Conservation (phyloP, 2,113 vertebrate genomes). For the Semnopithecus entellus region DNA sequence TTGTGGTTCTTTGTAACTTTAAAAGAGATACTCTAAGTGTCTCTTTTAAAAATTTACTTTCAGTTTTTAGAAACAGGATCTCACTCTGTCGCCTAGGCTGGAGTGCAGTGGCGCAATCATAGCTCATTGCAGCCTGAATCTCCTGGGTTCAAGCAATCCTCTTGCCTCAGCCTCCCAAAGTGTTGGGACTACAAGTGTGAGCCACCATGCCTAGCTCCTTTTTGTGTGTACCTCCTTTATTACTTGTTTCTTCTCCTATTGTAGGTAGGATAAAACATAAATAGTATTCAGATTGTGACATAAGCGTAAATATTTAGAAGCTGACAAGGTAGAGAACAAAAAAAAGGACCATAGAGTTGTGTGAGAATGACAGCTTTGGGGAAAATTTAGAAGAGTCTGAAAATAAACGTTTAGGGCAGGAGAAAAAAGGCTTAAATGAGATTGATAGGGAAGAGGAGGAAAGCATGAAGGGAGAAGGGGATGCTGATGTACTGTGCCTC, state of each 20-base stretch:
- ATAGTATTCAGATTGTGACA: not conserved
- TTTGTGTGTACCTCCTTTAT: not conserved
- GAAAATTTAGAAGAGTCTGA: not conserved
- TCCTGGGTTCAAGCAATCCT: no score
- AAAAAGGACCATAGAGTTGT: not conserved
- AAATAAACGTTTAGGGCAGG: not conserved
- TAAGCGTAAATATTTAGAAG: not conserved
- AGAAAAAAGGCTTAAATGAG: not conserved
- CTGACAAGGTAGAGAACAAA: not conserved
- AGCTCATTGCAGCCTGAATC: no score
- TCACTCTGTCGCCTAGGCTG: no score
- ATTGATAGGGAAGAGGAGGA: not conserved
- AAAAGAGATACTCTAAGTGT: not conserved
- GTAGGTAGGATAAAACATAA: not conserved
- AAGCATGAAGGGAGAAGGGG: rapidly evolving
- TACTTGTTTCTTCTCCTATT: not conserved
- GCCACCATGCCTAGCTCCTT: no score
- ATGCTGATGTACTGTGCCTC: not conserved
- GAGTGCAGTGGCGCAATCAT: no score
- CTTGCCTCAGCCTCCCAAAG: no score
- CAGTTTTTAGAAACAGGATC: no score
- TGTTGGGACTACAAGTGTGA: no score
- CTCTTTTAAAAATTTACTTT: not conserved
- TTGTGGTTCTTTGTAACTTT: not conserved
- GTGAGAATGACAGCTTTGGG: not conserved